Evolutionary conservation across 2,797 vertebrate genomes (phyloP).

Genomic region (Oreochromis grahami): DNA sequence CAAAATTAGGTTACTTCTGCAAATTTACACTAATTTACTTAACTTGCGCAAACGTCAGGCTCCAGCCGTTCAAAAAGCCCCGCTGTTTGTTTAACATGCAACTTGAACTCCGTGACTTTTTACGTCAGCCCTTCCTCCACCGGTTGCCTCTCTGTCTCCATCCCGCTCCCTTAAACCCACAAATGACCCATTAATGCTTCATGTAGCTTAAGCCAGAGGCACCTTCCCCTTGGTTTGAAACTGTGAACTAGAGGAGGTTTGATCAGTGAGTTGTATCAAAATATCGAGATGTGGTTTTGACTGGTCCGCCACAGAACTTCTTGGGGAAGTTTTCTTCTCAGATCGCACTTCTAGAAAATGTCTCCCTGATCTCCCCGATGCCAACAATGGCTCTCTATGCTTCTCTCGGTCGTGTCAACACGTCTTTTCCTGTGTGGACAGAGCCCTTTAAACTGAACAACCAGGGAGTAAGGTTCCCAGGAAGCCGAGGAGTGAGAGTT

Average conservation of each 20-base stretch:
- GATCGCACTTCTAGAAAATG: conserved; percentile 20
- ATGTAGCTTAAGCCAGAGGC: conserved; percentile 7
- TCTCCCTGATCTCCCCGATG: conserved; percentile 19
- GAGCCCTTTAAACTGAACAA: conserved; percentile 42
- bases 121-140: conserved; percentile 37
- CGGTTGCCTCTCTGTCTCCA: background rate
- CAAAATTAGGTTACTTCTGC: conserved; percentile 78
- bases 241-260: conserved; percentile 16
- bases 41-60: conserved; percentile 65
- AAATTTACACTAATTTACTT: conserved; percentile 80
- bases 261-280: conserved; percentile 25
- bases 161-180: conserved; percentile 14
- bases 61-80: conserved; percentile 54
- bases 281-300: conserved; percentile 43
- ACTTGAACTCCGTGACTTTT: conserved; percentile 69
- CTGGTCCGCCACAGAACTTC: conserved; percentile 30
- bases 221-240: conserved; percentile 35
- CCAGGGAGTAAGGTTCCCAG: conserved; percentile 55
- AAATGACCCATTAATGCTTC: conserved; percentile 6
- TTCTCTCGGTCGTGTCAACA: conserved; percentile 31
- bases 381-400: conserved; percentile 54
- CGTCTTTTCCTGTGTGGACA: conserved; percentile 46
- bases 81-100: conserved; percentile 77
- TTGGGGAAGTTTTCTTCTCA: conserved; percentile 33
- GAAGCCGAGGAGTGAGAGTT: conserved; percentile 57